Percentiles rank a stretch among this genome's conserved stretches.
Evolutionary conservation across 2,888 invertebrate species (phyloP).

Genomic region (Epirrhoe alternata): DNA sequence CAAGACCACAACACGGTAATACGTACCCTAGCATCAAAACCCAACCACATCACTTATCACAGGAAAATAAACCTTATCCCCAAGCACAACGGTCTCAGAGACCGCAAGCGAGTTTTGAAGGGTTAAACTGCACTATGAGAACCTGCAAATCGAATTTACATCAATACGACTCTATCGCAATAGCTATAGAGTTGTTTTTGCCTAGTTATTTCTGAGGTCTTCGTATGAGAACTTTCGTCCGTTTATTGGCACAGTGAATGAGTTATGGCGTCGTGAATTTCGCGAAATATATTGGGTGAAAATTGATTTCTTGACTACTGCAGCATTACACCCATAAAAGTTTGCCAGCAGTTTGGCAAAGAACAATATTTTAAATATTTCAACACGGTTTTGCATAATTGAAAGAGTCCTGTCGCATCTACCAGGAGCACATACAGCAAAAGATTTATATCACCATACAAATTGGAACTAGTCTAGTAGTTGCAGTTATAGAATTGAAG

Average conservation of each 20-base stretch:
- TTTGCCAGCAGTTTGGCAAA: background rate
- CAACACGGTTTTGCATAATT: background rate
- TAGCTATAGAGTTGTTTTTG: constrained; percentile 40
- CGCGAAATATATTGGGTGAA: constrained; percentile 68
- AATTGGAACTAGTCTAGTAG: background rate
- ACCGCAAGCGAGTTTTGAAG: constrained; percentile 48
- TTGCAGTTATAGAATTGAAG: too few relatives aligned
- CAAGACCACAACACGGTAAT: constrained; percentile 73
- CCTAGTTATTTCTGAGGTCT: constrained; percentile 19
- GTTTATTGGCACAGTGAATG: constrained; percentile 73
- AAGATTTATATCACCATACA: background rate
- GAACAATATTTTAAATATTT: background rate
- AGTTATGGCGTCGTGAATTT: constrained; percentile 67
- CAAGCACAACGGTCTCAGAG: constrained; percentile 37
- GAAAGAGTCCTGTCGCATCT: background rate
- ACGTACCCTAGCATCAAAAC: constrained; percentile 70
- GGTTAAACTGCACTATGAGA: constrained; percentile 63
- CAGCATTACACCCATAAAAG: constrained; percentile 25
- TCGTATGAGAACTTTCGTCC: constrained; percentile 68
- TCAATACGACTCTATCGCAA: constrained; percentile 21
- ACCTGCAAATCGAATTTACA: constrained; percentile 49
- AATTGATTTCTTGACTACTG: constrained; percentile 65
- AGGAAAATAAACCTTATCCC: constrained; percentile 45
- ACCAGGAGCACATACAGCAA: background rate
- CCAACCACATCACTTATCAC: constrained; percentile 20